Evolutionary conservation across 30 jellyfish, hydroid and myxozoan species (phyloP), one percentile per base, ranked within the genome.

Genomic region (Pseudorhiza aurosa): DNA sequence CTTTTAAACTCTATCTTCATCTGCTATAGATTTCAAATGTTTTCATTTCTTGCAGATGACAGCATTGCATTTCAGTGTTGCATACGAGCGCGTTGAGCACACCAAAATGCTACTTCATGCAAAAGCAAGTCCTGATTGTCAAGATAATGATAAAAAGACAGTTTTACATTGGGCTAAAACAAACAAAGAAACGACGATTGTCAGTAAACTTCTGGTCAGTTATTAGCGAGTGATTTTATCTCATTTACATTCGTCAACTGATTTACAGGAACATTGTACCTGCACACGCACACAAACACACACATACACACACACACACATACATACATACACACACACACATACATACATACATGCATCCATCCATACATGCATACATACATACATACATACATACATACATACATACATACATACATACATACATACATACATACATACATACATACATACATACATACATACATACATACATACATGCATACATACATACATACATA

Each of bases 71-170:
- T 93, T 96, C 80, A 79, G 96, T 60, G 96, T 85, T 5, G 90
- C 89, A 26, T 93, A 93, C 58, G 99, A 77, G n/a, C 93, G 95
- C 19, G 72, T 80, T n/a, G 99, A 93, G 22, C 95, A 86, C 88
- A 96, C 89, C 24, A 76, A 71, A 68, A 58, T 93, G 93, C 75
- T 93, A 62, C 87, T 93, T n/a, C 86, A 79, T 46, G 85, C 96
- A 31, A 95, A 96, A 39, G 97, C 99, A 0, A 59, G 89, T 36
- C 85, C 88, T 8, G 86, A 50, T 49, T 70, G 96, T 58, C 86
- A 68, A 39, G 99, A 93, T 57, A 93, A 76, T 32, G 97, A 87
- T 31, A 77, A 72, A 46, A 81, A 90, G 85, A 87, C 96, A 10
- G 96, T 85, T 10, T 47, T 93, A 19, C 99, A 93, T 70, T 93